A percentile compares a stretch with the other conserved stretches of the same genome.
Evolutionary conservation across 1,140 invertebrate species (phyloP).

Genomic region (Aphelinus certus): DNA sequence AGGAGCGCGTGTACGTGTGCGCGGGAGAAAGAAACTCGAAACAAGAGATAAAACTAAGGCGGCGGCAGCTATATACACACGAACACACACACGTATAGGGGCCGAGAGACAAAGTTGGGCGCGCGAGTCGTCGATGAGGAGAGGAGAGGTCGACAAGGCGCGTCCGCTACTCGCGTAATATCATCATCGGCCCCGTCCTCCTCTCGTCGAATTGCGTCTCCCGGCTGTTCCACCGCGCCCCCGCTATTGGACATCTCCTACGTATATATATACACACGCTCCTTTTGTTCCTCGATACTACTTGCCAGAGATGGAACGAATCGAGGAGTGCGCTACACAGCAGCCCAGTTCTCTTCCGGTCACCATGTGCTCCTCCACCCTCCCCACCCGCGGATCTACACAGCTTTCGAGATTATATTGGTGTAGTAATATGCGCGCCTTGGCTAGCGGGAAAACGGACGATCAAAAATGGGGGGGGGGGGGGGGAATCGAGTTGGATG

Average conservation of each 20-base stretch:
- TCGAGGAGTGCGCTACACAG: too few species aligned
- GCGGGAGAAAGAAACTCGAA: neutral
- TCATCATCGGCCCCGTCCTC: slow-evolving; percentile 28
- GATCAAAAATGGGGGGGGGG: too few species aligned
- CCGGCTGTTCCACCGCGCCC: neutral
- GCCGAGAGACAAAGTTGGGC: neutral
- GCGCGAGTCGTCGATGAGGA: neutral
- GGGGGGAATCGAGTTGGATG: too few species aligned
- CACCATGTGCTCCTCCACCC: too few species aligned
- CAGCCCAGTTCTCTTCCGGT: too few species aligned
- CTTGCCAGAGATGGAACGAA: neutral
- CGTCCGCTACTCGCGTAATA: slow-evolving; percentile 10
- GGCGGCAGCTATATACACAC: neutral
- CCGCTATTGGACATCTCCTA: slow-evolving; percentile 30
- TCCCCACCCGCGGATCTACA: too few species aligned
- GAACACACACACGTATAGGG: too few species aligned
- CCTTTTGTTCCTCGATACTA: slow-evolving; percentile 51
- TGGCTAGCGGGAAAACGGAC: too few species aligned
- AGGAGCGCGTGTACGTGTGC: neutral
- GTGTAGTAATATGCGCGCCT: too few species aligned
- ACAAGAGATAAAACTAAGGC: slow-evolving; percentile 9
- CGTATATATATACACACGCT: slow-evolving; percentile 15
- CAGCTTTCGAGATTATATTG: too few species aligned
- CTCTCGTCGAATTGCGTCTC: slow-evolving; percentile 31
- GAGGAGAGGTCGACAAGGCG: neutral